phyloP scores from a whole-genome alignment of 2,797 vertebrate species.

The Triplophysa yarkandensis region DNA sequence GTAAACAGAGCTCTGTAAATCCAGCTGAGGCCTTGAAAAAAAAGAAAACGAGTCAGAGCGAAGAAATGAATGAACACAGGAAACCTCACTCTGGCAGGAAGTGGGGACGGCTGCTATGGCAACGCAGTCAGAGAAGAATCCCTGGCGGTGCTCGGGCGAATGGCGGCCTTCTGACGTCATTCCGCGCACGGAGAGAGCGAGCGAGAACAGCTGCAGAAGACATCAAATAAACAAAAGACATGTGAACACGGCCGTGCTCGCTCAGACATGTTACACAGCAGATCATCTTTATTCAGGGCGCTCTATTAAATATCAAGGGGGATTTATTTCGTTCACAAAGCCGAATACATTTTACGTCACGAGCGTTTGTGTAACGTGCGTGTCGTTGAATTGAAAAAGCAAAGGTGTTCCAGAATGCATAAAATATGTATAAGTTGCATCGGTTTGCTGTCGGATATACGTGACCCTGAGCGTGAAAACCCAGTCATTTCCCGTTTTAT shows the following conservation, averaged over 20 bases:
- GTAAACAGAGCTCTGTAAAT: conserved; percentile 74
- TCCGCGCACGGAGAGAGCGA: conserved; percentile 68
- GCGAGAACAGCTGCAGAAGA: conserved; percentile 69
- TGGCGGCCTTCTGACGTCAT: conserved; percentile 77
- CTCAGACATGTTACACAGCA: conserved; percentile 57
- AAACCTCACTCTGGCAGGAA: conserved; percentile 80
- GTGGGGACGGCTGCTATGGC: conserved; percentile 80
- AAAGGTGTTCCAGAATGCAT: too few species aligned
- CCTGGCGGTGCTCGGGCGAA: conserved; percentile 65
- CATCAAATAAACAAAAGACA: conserved; percentile 64
- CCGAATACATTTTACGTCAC: too few species aligned
- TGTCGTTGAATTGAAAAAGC: too few species aligned
- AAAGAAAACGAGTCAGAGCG: conserved; percentile 41
- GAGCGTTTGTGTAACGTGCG: too few species aligned
- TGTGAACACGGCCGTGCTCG: conserved; percentile 59
- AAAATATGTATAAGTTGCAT: too few species aligned
- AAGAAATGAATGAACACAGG: conserved; percentile 84
- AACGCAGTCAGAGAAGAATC: conserved; percentile 78
- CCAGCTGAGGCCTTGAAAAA: conserved; percentile 64
- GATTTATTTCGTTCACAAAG: not conserved
- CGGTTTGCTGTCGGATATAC: too few species aligned
- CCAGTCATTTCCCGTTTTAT: too few species aligned
- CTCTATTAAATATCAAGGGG: not conserved
- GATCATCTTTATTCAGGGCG: conserved; percentile 55
- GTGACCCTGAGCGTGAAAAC: too few species aligned